phyloP scores from a whole-genome alignment of 2,888 invertebrate species.

The Pedicia rivosa region DNA sequence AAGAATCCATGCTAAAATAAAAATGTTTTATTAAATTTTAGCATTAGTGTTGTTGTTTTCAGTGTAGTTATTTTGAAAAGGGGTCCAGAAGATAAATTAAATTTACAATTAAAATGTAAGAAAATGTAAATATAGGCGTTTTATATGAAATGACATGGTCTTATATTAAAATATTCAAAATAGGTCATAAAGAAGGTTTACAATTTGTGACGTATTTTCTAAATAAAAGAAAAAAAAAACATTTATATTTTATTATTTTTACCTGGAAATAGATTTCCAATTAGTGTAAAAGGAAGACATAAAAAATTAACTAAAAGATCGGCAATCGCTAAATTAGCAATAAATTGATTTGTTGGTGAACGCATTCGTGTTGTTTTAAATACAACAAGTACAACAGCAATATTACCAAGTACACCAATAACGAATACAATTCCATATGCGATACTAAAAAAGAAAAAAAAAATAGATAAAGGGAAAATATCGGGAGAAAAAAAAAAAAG shows the following conservation, averaged over 20 bases:
- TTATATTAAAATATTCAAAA: not conserved
- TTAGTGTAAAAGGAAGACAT: slow-evolving; percentile 39
- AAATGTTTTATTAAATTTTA: too few relatives aligned
- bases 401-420: slow-evolving; percentile 30
- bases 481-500: too few relatives aligned
- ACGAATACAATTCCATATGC: slow-evolving; percentile 29
- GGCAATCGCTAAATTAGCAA: slow-evolving; percentile 38
- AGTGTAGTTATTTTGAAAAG: too few relatives aligned
- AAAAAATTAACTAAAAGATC: slow-evolving; percentile 39
- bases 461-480: not conserved
- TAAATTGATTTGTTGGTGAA: slow-evolving; percentile 37
- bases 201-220: too few relatives aligned
- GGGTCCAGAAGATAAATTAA: slow-evolving; percentile 2
- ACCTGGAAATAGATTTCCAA: slow-evolving; percentile 38
- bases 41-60: too few relatives aligned
- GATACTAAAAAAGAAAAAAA: slow-evolving; percentile 19
- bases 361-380: slow-evolving; percentile 27
- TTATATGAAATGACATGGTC: not conserved
- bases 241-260: slow-evolving; percentile 12
- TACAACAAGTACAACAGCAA: slow-evolving; percentile 28
- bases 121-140: not conserved
- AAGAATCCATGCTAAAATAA: slow-evolving; percentile 36
- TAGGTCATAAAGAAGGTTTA: not conserved
- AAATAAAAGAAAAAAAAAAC: not conserved
- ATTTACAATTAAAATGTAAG: slow-evolving; percentile 3